Evolutionary conservation across 2,888 invertebrate species (phyloP).

Genomic region (Melinopterus prodromus): DNA sequence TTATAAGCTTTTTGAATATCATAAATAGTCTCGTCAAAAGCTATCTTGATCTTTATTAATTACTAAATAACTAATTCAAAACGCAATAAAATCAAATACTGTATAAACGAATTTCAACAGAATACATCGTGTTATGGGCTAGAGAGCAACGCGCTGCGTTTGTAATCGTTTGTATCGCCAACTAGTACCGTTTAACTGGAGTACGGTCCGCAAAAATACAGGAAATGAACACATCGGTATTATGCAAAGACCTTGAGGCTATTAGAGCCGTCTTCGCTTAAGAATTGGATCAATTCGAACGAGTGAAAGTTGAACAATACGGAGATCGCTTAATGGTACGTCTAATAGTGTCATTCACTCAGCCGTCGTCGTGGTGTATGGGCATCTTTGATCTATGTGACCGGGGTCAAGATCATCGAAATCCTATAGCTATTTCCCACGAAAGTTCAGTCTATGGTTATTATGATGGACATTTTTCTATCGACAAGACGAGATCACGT

Average conservation of each 20-base stretch:
- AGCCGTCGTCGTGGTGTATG: background rate
- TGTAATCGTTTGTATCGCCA: background rate
- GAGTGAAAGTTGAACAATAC: background rate
- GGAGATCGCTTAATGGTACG: background rate
- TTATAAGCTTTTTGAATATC: background rate
- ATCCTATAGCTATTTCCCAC: background rate
- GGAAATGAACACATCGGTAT: slow-evolving; percentile 4
- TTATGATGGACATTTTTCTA: slow-evolving; percentile 4
- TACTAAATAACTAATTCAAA: background rate
- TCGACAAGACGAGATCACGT: background rate
- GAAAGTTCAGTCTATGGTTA: background rate
- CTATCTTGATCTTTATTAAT: background rate
- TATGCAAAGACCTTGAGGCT: slow-evolving; percentile 4
- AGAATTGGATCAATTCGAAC: background rate
- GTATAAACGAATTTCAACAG: background rate
- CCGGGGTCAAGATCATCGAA: background rate
- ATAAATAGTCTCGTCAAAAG: background rate
- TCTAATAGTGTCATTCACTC: background rate
- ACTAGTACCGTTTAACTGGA: background rate
- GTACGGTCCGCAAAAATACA: background rate
- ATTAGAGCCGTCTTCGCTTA: background rate
- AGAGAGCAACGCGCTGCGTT: background rate
- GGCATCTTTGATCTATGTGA: background rate
- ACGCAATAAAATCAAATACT: background rate
- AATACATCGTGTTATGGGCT: background rate